Percentiles rank a stretch among this genome's conserved stretches.
These are phyloP conservation scores for Galagoides demidoff DNA, from an alignment of 2,797 vertebrate species.

Conservation along the genomic window DNA sequence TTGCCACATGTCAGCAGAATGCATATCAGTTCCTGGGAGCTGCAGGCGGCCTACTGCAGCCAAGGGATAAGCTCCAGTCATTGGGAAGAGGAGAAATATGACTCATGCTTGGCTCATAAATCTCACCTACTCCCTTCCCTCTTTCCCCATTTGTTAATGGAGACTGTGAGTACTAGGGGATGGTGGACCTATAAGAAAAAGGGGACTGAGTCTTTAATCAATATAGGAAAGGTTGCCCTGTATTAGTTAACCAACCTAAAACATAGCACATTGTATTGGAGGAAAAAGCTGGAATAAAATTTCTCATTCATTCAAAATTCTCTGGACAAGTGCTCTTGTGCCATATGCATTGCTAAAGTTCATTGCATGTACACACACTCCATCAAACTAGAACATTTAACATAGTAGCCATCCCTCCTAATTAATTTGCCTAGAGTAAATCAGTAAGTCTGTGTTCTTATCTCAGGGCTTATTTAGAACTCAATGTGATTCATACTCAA, in stretches of 20 bases:
- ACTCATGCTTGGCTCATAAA: neutral
- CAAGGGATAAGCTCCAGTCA: neutral
- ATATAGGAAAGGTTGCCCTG: neutral
- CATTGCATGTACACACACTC: neutral
- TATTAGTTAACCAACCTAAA: neutral
- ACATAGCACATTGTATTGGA: neutral
- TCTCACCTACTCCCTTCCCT: neutral
- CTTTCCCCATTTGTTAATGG: neutral
- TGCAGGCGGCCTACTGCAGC: neutral
- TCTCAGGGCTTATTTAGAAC: constrained; percentile 23
- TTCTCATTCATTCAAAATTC: neutral
- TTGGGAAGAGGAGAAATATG: neutral
- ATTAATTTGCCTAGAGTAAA: neutral
- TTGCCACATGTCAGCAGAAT: neutral
- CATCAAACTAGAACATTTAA: neutral
- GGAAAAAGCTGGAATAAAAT: neutral
- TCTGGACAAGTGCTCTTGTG: neutral
- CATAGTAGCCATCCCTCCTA: neutral
- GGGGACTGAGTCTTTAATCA: neutral
- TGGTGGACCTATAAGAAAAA: neutral
- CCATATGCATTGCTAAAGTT: neutral
- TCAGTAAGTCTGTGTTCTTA: neutral
- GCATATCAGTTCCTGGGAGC: neutral
- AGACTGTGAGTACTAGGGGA: neutral
- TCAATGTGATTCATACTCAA: constrained; percentile 42